These are phyloP conservation scores for Lasius platythorax DNA, from an alignment of 2,888 invertebrate genomes.

Conservation along the genomic window DNA sequence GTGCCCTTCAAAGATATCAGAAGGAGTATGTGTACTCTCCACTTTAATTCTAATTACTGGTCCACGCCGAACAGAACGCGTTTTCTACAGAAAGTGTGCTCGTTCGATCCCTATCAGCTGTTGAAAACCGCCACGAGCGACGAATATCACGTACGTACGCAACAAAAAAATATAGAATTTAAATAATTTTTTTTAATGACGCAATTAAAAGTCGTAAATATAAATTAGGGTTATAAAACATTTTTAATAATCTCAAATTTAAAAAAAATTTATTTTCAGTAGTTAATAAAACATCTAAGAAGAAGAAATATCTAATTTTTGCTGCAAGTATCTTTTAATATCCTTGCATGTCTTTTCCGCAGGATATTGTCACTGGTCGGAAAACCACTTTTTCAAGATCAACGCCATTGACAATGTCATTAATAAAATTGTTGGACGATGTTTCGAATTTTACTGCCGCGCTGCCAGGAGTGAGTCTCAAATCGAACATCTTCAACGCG, in stretches of 20 bases:
- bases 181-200: background rate
- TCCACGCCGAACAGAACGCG: slow-evolving; percentile 64
- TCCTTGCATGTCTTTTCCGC: slow-evolving; percentile 3
- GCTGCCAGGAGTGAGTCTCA: slow-evolving; percentile 63
- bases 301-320: background rate
- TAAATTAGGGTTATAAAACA: background rate
- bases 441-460: slow-evolving; percentile 58
- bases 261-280: background rate
- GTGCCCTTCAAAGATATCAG: slow-evolving; percentile 69
- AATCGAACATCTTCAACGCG: slow-evolving; percentile 77
- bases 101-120: slow-evolving; percentile 80
- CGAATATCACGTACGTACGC: slow-evolving; percentile 75
- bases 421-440: slow-evolving; percentile 72
- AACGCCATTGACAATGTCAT: slow-evolving; percentile 71
- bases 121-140: slow-evolving; percentile 77
- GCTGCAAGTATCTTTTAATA: background rate
- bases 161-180: background rate
- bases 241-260: background rate
- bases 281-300: background rate
- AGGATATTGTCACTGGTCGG: slow-evolving; percentile 66
- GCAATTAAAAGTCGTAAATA: background rate
- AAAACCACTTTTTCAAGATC: slow-evolving; percentile 51
- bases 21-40: slow-evolving; percentile 72
- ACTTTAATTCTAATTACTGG: slow-evolving; percentile 77
- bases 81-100: slow-evolving; percentile 79